Base-by-base conservation (phyloP, 2,113 vertebrate genomes). In the Hyaena hyaena region DNA sequence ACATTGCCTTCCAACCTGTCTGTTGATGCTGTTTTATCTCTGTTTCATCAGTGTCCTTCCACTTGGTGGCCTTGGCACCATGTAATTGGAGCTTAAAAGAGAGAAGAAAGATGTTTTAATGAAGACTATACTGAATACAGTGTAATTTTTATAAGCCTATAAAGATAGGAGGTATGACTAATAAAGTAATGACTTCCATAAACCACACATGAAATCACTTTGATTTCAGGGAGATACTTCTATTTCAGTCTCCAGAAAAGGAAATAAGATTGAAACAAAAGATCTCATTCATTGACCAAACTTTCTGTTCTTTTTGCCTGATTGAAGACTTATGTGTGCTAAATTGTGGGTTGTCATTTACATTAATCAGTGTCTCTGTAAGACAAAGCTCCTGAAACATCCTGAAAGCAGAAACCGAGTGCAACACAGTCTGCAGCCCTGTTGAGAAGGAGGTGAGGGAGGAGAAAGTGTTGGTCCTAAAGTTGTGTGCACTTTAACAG, bases 161-260 rank as follows among this genome's bases (percentile, higher is more conserved):
- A n/a, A 33, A 66, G 19, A 48, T 66, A 63, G 3, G 45, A 86
- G 19, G 15, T 26, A 45, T 63, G n/a, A 84, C 48, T 83, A 45
- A 89, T 35, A 53, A 77, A 79, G 23, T 87, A 48, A 92, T 76
- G 84, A 55, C 43, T 61, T 94, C 48, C 35, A 61, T 58, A 87
- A 86, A 19, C 55, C 58, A 31, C 68, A 86, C 14, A 15, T 90
- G 68, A 84, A 95, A 63, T 55, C 28, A 26, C 77, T 96, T 88
- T 90, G 63, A 43, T 85, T 88, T 69, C 15, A 82, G 7, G 68
- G 58, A 50, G 35, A 68, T 94, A 61, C 26, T 55, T 76, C 12
- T 6, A 33, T 81, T 91, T 94, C 50, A 23, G 89, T 91, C 74
- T 94, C 65, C 65, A 85, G 71, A 85, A 90, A 90, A 53, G 77